Evolutionary conservation across 2,113 vertebrate genomes (phyloP).

Genomic region (Anguilla rostrata): DNA sequence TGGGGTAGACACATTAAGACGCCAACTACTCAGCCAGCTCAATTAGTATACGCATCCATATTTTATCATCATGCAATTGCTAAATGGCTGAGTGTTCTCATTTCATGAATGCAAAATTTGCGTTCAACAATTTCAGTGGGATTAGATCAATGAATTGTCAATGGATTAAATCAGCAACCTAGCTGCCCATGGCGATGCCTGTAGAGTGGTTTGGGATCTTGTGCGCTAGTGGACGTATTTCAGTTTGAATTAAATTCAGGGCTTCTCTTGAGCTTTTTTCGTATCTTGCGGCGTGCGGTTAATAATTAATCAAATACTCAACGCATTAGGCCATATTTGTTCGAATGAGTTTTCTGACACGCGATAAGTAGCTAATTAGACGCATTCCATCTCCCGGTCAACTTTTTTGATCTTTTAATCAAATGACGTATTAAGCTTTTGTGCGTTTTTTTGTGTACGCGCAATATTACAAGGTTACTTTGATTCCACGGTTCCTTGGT

Average conservation of each 20-base stretch:
- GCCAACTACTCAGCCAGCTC: too few relatives aligned
- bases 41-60: neutral
- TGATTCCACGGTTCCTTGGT: neutral
- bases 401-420: too few relatives aligned
- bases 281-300: neutral
- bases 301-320: slow-evolving; percentile 29
- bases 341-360: slow-evolving; percentile 33
- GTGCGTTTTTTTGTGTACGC: neutral
- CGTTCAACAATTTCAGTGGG: neutral
- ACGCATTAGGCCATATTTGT: slow-evolving; percentile 22
- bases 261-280: neutral
- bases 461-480: neutral
- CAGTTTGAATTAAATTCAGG: neutral
- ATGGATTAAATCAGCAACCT: neutral
- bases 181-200: neutral
- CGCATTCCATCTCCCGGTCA: slow-evolving; percentile 20
- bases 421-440: too few relatives aligned
- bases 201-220: neutral
- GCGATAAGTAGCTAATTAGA: slow-evolving; percentile 28
- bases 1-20: too few relatives aligned
- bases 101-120: neutral
- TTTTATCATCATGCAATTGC: neutral
- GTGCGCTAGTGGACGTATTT: neutral
- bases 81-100: neutral
- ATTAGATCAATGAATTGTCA: too few relatives aligned